These are phyloP conservation scores for Saguinus imperator DNA, from an alignment of 2,113 vertebrate genomes.

Conservation along the genomic window DNA sequence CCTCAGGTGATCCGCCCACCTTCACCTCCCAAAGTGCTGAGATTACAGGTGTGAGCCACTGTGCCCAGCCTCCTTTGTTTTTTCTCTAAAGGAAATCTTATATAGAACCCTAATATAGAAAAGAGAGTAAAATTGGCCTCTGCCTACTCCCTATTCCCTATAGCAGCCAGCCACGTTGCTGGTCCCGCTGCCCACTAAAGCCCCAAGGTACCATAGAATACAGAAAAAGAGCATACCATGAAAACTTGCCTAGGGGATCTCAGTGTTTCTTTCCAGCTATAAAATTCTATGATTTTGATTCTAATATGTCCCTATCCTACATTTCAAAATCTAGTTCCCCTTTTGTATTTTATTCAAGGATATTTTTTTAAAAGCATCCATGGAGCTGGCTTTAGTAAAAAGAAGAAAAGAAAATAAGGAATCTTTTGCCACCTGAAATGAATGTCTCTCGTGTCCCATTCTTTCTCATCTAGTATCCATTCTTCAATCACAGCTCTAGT, in stretches of 20 bases:
- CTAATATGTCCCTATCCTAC: background rate
- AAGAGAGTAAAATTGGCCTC: background rate
- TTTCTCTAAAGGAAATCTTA: background rate
- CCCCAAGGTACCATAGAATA: background rate
- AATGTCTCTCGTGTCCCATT: fast-evolving
- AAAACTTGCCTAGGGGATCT: background rate
- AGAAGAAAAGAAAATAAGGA: background rate
- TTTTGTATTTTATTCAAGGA: conserved; percentile 37
- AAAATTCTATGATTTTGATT: conserved; percentile 1
- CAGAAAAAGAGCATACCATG: background rate
- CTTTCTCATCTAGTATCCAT: background rate
- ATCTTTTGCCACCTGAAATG: background rate
- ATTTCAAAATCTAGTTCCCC: background rate
- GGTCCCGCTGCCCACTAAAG: background rate
- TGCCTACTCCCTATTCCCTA: background rate
- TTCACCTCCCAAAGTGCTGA: too few species aligned
- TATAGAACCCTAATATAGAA: background rate
- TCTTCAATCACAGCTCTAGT: background rate
- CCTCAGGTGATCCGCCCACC: too few species aligned
- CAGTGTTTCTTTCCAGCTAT: background rate
- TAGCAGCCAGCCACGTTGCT: background rate
- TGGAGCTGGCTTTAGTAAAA: background rate
- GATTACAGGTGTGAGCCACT: too few species aligned
- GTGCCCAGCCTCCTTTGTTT: background rate
- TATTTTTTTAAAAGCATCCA: background rate